Evolutionary conservation across 2,888 invertebrate species (phyloP).

Genomic region (Meloe dianella): DNA sequence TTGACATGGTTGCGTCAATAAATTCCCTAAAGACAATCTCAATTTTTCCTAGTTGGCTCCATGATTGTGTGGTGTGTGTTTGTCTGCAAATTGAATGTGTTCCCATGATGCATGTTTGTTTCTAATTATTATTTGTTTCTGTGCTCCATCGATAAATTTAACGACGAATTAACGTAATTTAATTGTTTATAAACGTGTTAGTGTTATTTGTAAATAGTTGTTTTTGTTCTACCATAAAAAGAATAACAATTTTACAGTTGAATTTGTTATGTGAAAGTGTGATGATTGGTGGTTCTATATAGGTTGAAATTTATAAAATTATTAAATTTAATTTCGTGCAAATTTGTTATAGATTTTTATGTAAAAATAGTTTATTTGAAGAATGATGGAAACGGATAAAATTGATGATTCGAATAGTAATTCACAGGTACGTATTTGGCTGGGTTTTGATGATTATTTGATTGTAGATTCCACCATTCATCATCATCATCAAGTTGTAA

Average conservation of each 20-base stretch:
- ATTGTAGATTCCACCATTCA: neutral
- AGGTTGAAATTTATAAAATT: too few species aligned
- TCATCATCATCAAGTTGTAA: neutral
- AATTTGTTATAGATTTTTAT: too few species aligned
- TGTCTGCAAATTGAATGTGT: too few species aligned
- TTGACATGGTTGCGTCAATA: neutral
- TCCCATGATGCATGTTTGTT: too few species aligned
- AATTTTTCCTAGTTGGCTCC: neutral
- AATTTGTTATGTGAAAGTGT: constrained; percentile 11
- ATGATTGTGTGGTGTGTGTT: too few species aligned
- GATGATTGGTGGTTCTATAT: constrained; percentile 12
- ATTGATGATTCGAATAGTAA: constrained; percentile 79
- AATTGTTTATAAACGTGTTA: too few species aligned
- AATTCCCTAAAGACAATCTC: neutral
- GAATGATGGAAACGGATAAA: constrained; percentile 93
- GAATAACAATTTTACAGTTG: neutral
- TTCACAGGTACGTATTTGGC: constrained; percentile 65
- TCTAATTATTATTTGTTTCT: too few species aligned
- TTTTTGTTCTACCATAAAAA: neutral
- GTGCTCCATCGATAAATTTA: too few species aligned
- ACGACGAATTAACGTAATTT: too few species aligned
- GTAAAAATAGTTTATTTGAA: constrained; percentile 51
- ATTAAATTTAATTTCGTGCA: neutral
- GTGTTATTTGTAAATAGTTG: too few species aligned
- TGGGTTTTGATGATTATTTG: neutral